Evolutionary conservation across 2,113 vertebrate species (phyloP).

Genomic region (Propithecus coquereli): DNA sequence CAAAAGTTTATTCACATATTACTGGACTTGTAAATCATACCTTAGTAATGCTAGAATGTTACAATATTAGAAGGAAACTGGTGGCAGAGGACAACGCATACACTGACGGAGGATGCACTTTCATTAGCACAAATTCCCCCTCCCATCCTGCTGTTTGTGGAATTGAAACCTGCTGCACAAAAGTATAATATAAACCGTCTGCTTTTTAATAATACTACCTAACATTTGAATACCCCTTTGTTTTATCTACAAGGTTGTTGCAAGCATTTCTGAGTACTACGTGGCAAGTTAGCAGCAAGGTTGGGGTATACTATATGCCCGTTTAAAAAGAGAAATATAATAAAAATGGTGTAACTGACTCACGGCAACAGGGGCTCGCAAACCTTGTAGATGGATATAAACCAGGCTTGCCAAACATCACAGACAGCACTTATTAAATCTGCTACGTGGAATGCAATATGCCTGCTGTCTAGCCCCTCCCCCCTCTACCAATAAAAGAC

Average conservation of each 20-base stretch:
- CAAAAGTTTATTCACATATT: conserved; percentile 39
- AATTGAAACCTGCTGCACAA: conserved; percentile 54
- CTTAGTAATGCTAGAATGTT: conserved; percentile 1
- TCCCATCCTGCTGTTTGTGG: conserved; percentile 8
- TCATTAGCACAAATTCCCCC: conserved; percentile 7
- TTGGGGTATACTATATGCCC: not conserved
- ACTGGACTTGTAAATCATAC: conserved; percentile 4
- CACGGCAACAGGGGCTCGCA: conserved; percentile 45
- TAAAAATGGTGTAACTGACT: conserved; percentile 62
- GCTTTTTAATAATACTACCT: conserved; percentile 27
- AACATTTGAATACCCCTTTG: conserved; percentile 10
- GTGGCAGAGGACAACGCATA: conserved; percentile 29
- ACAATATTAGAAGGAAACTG: conserved; percentile 35
- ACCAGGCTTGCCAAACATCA: conserved; percentile 58
- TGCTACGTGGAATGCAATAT: conserved; percentile 39
- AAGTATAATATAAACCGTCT: conserved; percentile 12
- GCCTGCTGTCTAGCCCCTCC: conserved; percentile 51
- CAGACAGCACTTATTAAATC: conserved; percentile 53
- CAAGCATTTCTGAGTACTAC: conserved; percentile 11
- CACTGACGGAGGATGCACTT: conserved; percentile 28
- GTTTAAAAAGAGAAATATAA: conserved; percentile 45
- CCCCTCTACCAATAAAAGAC: conserved; percentile 11
- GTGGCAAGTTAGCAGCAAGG: conserved; percentile 11
- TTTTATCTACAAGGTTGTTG: conserved; percentile 39
- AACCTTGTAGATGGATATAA: conserved; percentile 57